Percentiles rank a stretch among this genome's conserved stretches.
phyloP scores from a whole-genome alignment of 2,888 invertebrate species.

The Eueremaeus valkanovi region DNA sequence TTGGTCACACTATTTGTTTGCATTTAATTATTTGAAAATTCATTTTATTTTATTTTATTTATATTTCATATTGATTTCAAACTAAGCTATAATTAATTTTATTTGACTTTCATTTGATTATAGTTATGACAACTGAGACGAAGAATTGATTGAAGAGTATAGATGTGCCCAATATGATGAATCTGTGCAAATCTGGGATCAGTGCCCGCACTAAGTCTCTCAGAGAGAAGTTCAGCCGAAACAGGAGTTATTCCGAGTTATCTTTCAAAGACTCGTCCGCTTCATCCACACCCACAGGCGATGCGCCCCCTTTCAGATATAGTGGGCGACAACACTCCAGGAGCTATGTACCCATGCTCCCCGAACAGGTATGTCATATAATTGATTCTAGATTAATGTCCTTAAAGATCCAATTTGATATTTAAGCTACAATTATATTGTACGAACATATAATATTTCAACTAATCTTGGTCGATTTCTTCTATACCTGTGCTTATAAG shows the following conservation, averaged over 20 bases:
- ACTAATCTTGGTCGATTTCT: too few relatives aligned
- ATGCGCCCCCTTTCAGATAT: neutral
- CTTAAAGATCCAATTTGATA: too few relatives aligned
- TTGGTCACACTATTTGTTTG: too few relatives aligned
- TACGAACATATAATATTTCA: too few relatives aligned
- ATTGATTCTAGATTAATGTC: neutral
- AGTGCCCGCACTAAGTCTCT: constrained; percentile 48
- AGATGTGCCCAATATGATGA: constrained; percentile 33
- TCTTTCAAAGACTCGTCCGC: constrained; percentile 47
- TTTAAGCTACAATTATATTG: too few relatives aligned
- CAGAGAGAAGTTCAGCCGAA: constrained; percentile 48
- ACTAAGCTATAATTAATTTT: neutral
- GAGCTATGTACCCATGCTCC: constrained; percentile 18
- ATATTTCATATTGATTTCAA: neutral
- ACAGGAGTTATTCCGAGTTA: constrained; percentile 48
- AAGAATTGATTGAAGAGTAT: neutral
- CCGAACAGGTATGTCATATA: constrained; percentile 29
- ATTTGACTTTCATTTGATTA: neutral
- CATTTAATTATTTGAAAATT: too few relatives aligned
- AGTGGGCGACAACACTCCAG: constrained; percentile 4
- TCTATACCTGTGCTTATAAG: too few relatives aligned
- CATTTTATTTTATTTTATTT: neutral
- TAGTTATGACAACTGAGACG: neutral
- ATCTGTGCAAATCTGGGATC: constrained; percentile 43
- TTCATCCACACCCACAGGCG: constrained; percentile 38